Conservation (phyloP, 2,888 invertebrate genomes). For the Saturnia pavonia region DNA sequence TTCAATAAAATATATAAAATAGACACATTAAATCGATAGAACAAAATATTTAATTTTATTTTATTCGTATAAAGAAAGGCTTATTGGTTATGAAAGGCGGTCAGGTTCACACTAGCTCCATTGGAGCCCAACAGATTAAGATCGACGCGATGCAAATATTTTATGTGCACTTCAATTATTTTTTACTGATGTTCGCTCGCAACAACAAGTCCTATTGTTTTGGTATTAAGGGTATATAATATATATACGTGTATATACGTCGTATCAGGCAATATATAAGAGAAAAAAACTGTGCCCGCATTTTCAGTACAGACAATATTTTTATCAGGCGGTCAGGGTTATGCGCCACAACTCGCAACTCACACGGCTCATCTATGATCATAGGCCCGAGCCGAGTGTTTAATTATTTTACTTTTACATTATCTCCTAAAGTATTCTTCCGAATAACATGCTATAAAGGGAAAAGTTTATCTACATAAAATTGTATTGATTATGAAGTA, state of each 20-base stretch:
- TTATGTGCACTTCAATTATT: constrained; percentile 24
- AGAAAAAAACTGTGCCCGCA: too few relatives aligned
- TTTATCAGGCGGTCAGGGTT: too few relatives aligned
- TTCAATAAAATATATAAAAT: background rate
- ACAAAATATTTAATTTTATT: constrained; percentile 3
- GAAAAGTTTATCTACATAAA: too few relatives aligned
- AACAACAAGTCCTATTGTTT: background rate
- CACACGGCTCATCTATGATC: too few relatives aligned
- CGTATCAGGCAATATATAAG: background rate
- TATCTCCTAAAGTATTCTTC: too few relatives aligned
- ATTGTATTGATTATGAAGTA: too few relatives aligned
- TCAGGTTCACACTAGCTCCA: constrained; percentile 37
- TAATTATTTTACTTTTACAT: too few relatives aligned
- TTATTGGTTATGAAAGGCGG: constrained; percentile 36
- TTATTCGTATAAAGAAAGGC: constrained; percentile 19
- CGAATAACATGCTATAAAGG: too few relatives aligned
- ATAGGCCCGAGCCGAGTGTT: too few relatives aligned
- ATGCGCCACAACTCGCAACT: too few relatives aligned
- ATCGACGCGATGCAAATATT: constrained; percentile 42
- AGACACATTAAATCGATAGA: background rate
- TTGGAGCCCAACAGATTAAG: constrained; percentile 38
- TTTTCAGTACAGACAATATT: too few relatives aligned
- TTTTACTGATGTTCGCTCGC: background rate
- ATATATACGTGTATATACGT: background rate
- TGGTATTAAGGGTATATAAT: background rate